Conservation (phyloP, 2,797 vertebrate genomes). For the Sus cebifrons region DNA sequence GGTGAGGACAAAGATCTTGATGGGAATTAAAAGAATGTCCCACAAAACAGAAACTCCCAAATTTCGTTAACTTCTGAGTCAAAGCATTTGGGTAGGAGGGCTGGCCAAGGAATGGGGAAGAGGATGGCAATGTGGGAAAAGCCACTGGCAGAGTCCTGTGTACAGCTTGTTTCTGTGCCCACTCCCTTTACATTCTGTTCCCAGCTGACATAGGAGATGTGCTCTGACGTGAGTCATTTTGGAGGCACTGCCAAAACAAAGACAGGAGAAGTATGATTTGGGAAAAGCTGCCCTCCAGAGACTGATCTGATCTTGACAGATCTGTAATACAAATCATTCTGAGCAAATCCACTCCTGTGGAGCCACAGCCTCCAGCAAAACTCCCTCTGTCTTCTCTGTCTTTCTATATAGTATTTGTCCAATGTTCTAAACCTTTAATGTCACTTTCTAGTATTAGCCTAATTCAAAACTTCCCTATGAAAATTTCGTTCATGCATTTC, state of each 20-base stretch:
- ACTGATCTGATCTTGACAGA: neutral
- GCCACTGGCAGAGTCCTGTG: neutral
- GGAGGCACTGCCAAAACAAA: neutral
- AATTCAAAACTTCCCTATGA: neutral
- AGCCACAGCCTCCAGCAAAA: neutral
- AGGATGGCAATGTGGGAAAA: rapidly evolving
- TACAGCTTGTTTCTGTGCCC: neutral
- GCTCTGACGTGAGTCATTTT: neutral
- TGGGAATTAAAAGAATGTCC: neutral
- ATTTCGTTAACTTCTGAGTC: neutral
- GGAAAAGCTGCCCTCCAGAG: neutral
- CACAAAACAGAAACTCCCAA: neutral
- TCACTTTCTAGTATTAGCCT: neutral
- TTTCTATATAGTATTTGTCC: neutral
- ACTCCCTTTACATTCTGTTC: neutral
- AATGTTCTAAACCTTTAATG: neutral
- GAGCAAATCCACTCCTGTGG: neutral
- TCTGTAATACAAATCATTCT: neutral
- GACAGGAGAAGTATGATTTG: neutral
- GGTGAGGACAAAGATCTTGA: neutral
- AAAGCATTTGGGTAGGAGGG: neutral
- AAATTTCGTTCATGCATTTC: neutral
- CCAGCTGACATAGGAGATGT: neutral
- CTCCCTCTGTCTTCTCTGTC: neutral
- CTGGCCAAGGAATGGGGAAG: neutral